Base-by-base conservation (phyloP, 1,140 invertebrate species). In the Drosophila tsacasi region DNA sequence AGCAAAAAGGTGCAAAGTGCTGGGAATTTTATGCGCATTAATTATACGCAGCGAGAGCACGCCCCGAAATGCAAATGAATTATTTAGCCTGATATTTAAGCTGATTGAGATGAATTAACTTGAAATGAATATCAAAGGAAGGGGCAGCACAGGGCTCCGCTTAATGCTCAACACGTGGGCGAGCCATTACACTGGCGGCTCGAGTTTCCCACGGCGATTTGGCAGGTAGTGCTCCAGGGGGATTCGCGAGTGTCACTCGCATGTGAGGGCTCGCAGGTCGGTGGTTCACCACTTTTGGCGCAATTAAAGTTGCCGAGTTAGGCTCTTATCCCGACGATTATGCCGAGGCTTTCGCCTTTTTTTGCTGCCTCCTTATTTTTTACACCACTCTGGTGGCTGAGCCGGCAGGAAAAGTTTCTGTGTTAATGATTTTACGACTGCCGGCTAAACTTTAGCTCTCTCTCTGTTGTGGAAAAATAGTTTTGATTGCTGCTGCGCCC, bases 61-160 rank as follows among this genome's bases (percentile, higher is more conserved):
- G 63, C 49, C 61, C 54, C 13, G 30, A 55, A 61, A 69, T 76
- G 76, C 67, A 87, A 87, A 87, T 87, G 64, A 87, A 87, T 76
- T 87, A 87, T 87, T 86, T 82, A 86, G 79, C 63, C 52, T 86
- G 69, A 82, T 74, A 86, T 86, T 87, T 87, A 87, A 87, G 84
- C 83, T 83, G 83, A 87, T 87, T 87, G 80, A 87, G 83, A 86
- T 87, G 83, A 86, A 86, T 86, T 83, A 86, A 80, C 76, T 77
- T 58, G 72, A 76, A 83, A 87, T 66, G 69, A 79, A 85, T 79
- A 72, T 67, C 78, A 76, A 66, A 71, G 46, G 62, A 77, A 46
- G 47, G 50, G 59, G 39, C 23, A 39, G 50, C 25, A 19, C n/a
- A 30, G 67, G 65, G 81, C 58, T 25, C 12, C 30, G 42, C 39